Evolutionary conservation across 1,140 invertebrate species (phyloP).

Genomic region (Drosophila parabipectinata): DNA sequence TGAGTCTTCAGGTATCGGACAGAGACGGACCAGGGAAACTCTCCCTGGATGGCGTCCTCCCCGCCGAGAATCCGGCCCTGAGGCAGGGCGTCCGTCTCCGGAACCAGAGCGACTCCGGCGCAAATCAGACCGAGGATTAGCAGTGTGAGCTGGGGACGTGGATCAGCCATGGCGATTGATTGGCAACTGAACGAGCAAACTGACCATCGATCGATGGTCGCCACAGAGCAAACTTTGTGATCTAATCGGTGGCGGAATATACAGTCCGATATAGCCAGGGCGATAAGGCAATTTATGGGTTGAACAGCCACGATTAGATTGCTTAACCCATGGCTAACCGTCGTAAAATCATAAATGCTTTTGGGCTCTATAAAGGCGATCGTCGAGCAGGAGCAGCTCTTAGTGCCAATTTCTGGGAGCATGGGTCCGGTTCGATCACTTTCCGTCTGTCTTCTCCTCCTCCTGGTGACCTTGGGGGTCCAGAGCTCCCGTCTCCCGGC

Average conservation of each 20-base stretch:
- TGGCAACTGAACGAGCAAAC: conserved; percentile 54
- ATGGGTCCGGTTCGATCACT: conserved; percentile 21
- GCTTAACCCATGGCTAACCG: background rate
- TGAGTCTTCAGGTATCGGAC: conserved; percentile 66
- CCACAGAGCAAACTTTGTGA: conserved; percentile 2
- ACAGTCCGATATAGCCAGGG: background rate
- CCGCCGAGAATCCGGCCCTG: conserved; percentile 64
- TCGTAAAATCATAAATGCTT: conserved; percentile 20
- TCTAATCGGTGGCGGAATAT: conserved; percentile 29
- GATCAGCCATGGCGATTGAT: conserved; percentile 61
- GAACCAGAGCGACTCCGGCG: conserved; percentile 3
- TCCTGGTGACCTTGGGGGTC: background rate
- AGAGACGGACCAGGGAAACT: conserved; percentile 66
- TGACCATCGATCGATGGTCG: conserved; percentile 11
- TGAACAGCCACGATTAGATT: conserved; percentile 21
- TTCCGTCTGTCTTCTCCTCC: conserved; percentile 3
- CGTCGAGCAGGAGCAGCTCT: conserved; percentile 1
- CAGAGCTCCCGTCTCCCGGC: conserved; percentile 11
- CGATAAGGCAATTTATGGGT: conserved; percentile 22
- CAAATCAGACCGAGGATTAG: conserved; percentile 30
- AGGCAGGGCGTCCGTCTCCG: conserved; percentile 15
- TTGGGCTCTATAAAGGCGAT: conserved; percentile 29
- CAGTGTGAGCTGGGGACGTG: conserved; percentile 44
- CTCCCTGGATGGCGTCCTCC: conserved; percentile 44
- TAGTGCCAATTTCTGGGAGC: conserved; percentile 9